Evolutionary conservation across 1,140 invertebrate genomes (phyloP).

Genomic region (Drosophila mayri): DNA sequence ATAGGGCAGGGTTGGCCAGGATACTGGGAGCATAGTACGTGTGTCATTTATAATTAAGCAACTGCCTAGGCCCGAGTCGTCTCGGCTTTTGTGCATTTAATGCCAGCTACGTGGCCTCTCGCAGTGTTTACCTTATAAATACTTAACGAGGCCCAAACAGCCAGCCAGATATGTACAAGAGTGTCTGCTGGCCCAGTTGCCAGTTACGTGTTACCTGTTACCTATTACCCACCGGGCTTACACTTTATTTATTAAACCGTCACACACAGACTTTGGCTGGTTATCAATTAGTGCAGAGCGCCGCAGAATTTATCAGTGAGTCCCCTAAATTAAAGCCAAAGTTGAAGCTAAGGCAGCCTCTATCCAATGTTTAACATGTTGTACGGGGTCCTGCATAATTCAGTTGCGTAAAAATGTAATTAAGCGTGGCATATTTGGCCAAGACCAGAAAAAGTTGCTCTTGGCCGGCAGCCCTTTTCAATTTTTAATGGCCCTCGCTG

Average conservation of each 20-base stretch:
- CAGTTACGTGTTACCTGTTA: conserved; percentile 14
- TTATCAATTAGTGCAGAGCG: conserved; percentile 76
- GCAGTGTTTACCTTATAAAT: conserved; percentile 77
- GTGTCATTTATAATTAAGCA: conserved; percentile 84
- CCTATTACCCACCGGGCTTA: conserved; percentile 42
- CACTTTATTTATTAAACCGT: conserved; percentile 77
- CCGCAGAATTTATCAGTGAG: conserved; percentile 72
- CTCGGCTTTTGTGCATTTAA: conserved; percentile 75
- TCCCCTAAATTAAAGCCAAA: conserved; percentile 41
- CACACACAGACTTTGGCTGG: conserved; percentile 54
- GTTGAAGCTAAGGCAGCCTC: background rate
- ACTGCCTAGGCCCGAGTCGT: conserved; percentile 71
- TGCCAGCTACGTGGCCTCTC: conserved; percentile 64
- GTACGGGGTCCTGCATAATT: conserved; percentile 78
- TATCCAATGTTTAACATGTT: conserved; percentile 69
- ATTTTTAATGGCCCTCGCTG: conserved; percentile 66
- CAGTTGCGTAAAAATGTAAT: conserved; percentile 77
- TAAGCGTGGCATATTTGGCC: conserved; percentile 65
- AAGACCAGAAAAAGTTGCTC: conserved; percentile 47
- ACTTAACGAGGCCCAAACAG: conserved; percentile 67
- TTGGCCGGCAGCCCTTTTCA: conserved; percentile 47
- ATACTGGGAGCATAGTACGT: conserved; percentile 49
- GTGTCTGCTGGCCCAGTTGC: conserved; percentile 55
- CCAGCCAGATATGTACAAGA: conserved; percentile 24
- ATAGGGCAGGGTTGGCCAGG: conserved; percentile 19